Evolutionary conservation across 1,140 invertebrate species (phyloP).

Genomic region (Drosophila grimshawi): DNA sequence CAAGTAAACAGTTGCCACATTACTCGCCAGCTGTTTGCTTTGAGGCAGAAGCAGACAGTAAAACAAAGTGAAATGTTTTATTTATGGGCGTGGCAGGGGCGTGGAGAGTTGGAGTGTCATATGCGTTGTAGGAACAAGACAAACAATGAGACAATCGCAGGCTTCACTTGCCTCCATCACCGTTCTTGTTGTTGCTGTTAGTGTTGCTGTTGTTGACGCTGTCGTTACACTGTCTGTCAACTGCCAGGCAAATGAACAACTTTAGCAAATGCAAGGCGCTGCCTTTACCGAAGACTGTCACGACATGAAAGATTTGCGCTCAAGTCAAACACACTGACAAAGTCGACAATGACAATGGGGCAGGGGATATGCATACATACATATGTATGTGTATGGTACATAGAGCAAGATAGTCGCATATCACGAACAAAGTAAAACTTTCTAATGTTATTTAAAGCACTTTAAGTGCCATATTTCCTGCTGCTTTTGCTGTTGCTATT

Average conservation of each 20-base stretch:
- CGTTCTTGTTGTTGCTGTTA: slow-evolving; percentile 2
- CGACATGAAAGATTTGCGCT: slow-evolving; percentile 78
- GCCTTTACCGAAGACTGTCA: slow-evolving; percentile 56
- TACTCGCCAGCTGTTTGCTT: slow-evolving; percentile 55
- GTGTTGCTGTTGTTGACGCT: slow-evolving; percentile 32
- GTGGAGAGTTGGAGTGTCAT: slow-evolving; percentile 67
- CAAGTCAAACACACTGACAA: slow-evolving; percentile 80
- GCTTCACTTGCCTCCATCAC: slow-evolving; percentile 16
- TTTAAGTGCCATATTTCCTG: slow-evolving; percentile 82
- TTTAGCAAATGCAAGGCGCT: slow-evolving; percentile 74
- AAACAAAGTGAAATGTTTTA: slow-evolving; percentile 83
- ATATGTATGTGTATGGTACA: slow-evolving; percentile 4
- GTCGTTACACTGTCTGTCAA: slow-evolving; percentile 62
- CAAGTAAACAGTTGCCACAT: slow-evolving; percentile 36
- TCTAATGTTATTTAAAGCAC: slow-evolving; percentile 83
- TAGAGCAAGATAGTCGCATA: slow-evolving; percentile 15
- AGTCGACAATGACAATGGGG: slow-evolving; percentile 66
- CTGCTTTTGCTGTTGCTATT: slow-evolving; percentile 36
- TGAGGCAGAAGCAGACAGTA: slow-evolving; percentile 59
- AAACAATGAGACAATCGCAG: slow-evolving; percentile 67
- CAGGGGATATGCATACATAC: slow-evolving; percentile 13
- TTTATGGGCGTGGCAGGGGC: slow-evolving; percentile 67
- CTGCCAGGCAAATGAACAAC: slow-evolving; percentile 80
- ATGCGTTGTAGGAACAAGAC: slow-evolving; percentile 78
- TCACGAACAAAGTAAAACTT: slow-evolving; percentile 59